Conservation (phyloP, 53 echinoderm and acorn worm species). For the Henricia sp. region DNA sequence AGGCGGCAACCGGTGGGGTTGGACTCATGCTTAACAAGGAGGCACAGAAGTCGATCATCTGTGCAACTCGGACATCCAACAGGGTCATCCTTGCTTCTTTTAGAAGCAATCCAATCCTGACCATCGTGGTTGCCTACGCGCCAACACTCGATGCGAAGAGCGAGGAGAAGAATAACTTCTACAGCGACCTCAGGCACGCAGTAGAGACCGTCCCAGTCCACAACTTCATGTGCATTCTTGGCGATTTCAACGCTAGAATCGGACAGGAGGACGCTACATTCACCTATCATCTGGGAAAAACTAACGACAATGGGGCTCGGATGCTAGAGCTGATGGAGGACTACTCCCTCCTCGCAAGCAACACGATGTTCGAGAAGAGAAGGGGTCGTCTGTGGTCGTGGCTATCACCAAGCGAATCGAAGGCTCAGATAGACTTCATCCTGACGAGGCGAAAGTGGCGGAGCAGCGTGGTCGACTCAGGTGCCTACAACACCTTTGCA, state of each 20-base stretch:
- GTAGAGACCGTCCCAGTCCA: not conserved
- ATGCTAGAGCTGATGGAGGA: conserved; percentile 49
- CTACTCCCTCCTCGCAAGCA: conserved; percentile 35
- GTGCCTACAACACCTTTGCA: no score
- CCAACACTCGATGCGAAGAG: not conserved
- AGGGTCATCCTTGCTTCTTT: conserved; percentile 23
- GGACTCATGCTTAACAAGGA: conserved; percentile 20
- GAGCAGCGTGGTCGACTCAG: conserved; percentile 45
- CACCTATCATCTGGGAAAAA: conserved; percentile 48
- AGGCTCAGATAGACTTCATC: conserved; percentile 59
- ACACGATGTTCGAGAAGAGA: conserved; percentile 51
- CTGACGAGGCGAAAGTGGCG: conserved; percentile 54
- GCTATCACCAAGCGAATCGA: conserved; percentile 7
- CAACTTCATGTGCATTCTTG: not conserved
- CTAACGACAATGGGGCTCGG: conserved; percentile 36
- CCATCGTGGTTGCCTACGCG: conserved; percentile 21
- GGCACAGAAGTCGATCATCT: conserved; percentile 24
- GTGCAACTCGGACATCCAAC: not conserved
- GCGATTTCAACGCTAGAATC: not conserved
- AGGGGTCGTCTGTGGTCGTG: conserved; percentile 52
- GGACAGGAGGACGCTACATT: conserved; percentile 32
- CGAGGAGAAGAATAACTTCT: not conserved
- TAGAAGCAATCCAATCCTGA: conserved; percentile 17
- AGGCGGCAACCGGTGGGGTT: conserved; percentile 22
- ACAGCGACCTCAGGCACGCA: not conserved